phyloP scores from a whole-genome alignment of 2,797 vertebrate species.

The Tapera naevia region DNA sequence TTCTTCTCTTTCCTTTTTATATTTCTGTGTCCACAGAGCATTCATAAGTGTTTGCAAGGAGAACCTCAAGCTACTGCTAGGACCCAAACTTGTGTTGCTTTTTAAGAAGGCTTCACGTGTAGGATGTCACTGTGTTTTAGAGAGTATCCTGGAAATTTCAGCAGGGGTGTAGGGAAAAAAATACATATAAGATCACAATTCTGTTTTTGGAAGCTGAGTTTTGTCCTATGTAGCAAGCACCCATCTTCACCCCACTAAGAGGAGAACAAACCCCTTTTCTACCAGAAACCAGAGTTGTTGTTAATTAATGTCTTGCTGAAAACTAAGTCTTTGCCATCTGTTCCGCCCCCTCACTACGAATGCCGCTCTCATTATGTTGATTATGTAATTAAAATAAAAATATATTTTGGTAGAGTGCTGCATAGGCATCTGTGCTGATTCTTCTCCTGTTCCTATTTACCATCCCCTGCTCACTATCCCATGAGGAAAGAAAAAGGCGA shows the following conservation, averaged over 20 bases:
- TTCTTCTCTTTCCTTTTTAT: background rate
- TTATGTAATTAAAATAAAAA: conserved; percentile 68
- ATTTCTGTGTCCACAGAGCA: background rate
- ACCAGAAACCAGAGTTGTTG: conserved; percentile 25
- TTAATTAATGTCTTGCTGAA: conserved; percentile 56
- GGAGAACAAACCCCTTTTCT: background rate
- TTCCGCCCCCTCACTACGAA: conserved; percentile 58
- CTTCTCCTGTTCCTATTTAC: conserved; percentile 10
- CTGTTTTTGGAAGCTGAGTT: background rate
- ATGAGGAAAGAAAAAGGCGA: background rate
- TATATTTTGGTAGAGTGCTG: conserved; percentile 62
- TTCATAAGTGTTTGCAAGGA: background rate
- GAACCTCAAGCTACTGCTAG: background rate
- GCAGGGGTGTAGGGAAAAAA: background rate
- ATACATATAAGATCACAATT: background rate
- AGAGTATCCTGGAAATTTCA: background rate
- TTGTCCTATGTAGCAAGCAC: background rate
- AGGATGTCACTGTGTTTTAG: background rate
- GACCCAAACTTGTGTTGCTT: background rate
- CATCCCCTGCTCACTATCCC: background rate
- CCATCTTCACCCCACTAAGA: background rate
- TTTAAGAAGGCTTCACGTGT: background rate
- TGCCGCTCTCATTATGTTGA: conserved; percentile 47
- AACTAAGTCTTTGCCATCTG: conserved; percentile 65
- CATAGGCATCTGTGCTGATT: conserved; percentile 41